These are phyloP conservation scores for Athripsodes cinereus DNA, from an alignment of 2,888 invertebrate species.

Conservation along the genomic window DNA sequence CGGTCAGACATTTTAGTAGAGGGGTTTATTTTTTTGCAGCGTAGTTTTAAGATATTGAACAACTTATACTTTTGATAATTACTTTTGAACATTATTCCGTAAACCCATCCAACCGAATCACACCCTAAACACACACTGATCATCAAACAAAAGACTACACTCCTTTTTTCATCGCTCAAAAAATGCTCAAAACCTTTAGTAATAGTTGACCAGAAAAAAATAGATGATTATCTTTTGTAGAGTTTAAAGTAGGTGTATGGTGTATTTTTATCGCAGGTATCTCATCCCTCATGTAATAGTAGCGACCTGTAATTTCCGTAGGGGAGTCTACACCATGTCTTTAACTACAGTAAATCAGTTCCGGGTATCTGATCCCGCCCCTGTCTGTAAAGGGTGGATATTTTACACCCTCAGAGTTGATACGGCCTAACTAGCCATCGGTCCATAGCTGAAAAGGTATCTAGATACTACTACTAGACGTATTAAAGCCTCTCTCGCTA, in stretches of 20 bases:
- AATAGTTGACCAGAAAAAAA: not conserved
- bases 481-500: not conserved
- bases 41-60: too few relatives aligned
- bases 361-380: slow-evolving; percentile 16
- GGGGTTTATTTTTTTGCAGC: too few relatives aligned
- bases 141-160: too few relatives aligned
- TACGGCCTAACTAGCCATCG: slow-evolving; percentile 1
- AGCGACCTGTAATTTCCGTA: slow-evolving; percentile 25
- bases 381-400: not conserved
- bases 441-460: not conserved
- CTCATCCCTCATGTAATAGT: not conserved
- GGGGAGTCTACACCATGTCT: slow-evolving; percentile 19
- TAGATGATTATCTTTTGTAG: not conserved
- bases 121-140: too few relatives aligned
- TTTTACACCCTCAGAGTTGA: not conserved
- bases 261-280: slow-evolving; percentile 23
- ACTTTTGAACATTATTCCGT: too few relatives aligned
- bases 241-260: slow-evolving; percentile 9
- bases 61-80: too few relatives aligned
- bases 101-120: too few relatives aligned
- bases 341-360: slow-evolving; percentile 25
- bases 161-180: too few relatives aligned
- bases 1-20: too few relatives aligned
- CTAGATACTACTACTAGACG: not conserved
- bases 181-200: too few relatives aligned